Evolutionary conservation across 1,140 invertebrate species (phyloP).

Genomic region (Zophobas morio): DNA sequence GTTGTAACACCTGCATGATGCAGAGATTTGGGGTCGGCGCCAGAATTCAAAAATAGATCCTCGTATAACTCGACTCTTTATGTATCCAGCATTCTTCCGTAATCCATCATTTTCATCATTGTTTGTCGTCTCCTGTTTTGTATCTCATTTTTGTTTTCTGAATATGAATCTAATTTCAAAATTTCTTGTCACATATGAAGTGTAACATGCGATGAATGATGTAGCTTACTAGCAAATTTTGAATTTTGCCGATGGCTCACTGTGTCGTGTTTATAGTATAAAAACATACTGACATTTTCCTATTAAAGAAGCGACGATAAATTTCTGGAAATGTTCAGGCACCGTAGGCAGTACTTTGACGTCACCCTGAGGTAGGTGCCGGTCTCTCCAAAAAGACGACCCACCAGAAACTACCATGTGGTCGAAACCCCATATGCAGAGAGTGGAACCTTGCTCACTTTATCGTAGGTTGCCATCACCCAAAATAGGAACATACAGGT

Average conservation of each 20-base stretch:
- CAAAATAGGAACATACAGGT: conserved; percentile 31
- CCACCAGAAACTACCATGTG: conserved; percentile 45
- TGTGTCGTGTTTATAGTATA: not conserved
- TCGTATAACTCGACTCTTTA: conserved; percentile 1
- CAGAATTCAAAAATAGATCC: conserved; percentile 28
- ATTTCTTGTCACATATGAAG: not conserved
- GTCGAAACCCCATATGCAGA: conserved; percentile 40
- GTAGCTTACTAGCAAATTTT: not conserved
- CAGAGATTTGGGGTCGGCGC: conserved; percentile 6
- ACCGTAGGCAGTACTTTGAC: conserved; percentile 43
- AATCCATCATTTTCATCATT: conserved; percentile 1
- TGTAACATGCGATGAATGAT: not conserved
- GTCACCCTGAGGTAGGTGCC: conserved; percentile 42
- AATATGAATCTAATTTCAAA: not conserved
- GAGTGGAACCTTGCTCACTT: conserved; percentile 37
- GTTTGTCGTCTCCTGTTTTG: not conserved
- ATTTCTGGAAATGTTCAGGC: conserved; percentile 4
- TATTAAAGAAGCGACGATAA: conserved; percentile 9
- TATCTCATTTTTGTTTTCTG: not conserved
- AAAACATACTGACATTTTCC: conserved; percentile 10
- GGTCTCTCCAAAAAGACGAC: conserved; percentile 48
- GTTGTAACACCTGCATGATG: conserved; percentile 26
- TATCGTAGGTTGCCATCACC: conserved; percentile 31
- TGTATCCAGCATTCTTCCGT: not conserved
- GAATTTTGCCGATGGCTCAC: not conserved